A percentile compares a stretch with the other conserved stretches of the same genome.
Conservation (phyloP, 2,797 vertebrate species). For the Tangara arthus region DNA sequence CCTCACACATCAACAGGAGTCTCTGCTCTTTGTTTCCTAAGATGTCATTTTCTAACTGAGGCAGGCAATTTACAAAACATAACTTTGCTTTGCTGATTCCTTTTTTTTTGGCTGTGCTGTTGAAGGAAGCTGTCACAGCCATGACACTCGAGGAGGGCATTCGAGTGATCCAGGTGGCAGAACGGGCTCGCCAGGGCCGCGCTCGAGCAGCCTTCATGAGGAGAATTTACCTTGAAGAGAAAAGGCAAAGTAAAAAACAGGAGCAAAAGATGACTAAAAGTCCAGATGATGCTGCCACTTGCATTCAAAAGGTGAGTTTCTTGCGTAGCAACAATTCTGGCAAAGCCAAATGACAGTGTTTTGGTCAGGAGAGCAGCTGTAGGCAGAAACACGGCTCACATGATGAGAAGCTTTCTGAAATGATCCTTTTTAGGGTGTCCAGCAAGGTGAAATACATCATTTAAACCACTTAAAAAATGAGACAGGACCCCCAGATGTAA, state of each 20-base stretch:
- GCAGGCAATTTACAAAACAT: neutral
- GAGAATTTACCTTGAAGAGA: conserved; percentile 73
- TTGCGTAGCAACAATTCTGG: neutral
- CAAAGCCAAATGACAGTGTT: neutral
- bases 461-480: neutral
- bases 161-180: conserved; percentile 77
- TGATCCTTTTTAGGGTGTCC: neutral
- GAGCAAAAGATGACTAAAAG: neutral
- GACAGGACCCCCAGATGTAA: neutral
- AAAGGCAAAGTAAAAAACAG: neutral
- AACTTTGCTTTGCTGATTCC: neutral
- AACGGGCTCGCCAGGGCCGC: conserved; percentile 83
- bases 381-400: neutral
- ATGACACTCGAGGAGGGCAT: conserved; percentile 75
- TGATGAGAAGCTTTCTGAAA: neutral
- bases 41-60: neutral
- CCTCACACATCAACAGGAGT: neutral
- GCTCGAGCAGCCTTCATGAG: conserved; percentile 79
- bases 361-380: neutral
- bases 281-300: conserved; percentile 62
- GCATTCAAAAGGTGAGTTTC: conserved; percentile 81
- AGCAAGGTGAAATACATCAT: neutral
- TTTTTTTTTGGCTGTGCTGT: neutral
- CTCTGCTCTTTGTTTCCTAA: neutral
- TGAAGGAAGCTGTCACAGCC: conserved; percentile 35